Evolutionary conservation across 2,797 vertebrate genomes (phyloP), one percentile per base, ranked within the genome.

Genomic region (Scomberomorus guttatus): DNA sequence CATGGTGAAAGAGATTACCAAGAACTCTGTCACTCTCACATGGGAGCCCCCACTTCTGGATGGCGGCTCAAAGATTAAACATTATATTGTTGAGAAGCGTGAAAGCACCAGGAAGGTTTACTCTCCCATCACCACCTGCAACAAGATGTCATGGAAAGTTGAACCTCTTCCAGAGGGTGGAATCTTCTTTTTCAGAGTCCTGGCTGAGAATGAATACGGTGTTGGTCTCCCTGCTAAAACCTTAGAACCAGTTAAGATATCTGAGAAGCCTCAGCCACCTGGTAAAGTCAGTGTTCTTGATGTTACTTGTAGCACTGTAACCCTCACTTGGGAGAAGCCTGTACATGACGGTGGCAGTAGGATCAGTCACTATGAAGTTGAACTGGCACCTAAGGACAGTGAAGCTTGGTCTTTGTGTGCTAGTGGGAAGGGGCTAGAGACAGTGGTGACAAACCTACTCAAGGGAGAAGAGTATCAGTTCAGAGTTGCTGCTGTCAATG

Each of bases 61-160:
- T 67, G 98, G 98, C 27, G 98, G 98, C 59, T 95, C 97, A 87
- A 99, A 99, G 93, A 97, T 99, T 44, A 99, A 99, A 91, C 97
- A 99, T 80, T 99, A 98, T 61, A 96, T 99, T 82, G 95, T 99
- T 92, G 98, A 99, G 90, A 99, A 99, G 87, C 97, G 98, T 78
- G 98, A 99, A 93, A 97, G 97, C 88, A 99, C 98, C 81, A 97
- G 98, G 91, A 99, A 99, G 83, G 97, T 98, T 13, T 99, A 99
- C 84, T 97, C 98, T 90, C 95, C 96, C 17, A 94, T 97, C 77
- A 97, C 97, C 77, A 97, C 97, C 44, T 99, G 98, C 85, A 97
- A 98, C 85, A 98, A 94, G 87, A 98, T 97, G 94, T 97, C 97
- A 68, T 99, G 96, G 96, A 99, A 96, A 92, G 93, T 99, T 55